phyloP scores from a whole-genome alignment of 2,113 vertebrate species.

The Catharus fuscescens region DNA sequence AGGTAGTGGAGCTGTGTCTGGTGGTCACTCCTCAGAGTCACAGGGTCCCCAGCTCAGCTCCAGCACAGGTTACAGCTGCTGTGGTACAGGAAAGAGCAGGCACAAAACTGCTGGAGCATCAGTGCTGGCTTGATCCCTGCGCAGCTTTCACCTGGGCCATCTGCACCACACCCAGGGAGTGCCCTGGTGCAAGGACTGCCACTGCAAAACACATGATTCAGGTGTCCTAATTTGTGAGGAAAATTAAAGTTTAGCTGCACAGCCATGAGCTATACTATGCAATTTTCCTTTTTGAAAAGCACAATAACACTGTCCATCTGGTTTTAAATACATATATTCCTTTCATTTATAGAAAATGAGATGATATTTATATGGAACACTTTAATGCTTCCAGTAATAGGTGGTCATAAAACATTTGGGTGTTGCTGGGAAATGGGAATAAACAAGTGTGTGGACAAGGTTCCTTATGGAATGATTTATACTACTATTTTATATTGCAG shows the following conservation, averaged over 20 bases:
- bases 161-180: background rate
- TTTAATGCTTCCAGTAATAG: background rate
- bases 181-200: background rate
- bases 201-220: background rate
- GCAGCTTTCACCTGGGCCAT: background rate
- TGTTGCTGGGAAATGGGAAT: slow-evolving; percentile 16
- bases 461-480: slow-evolving; percentile 3
- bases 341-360: background rate
- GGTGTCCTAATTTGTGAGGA: background rate
- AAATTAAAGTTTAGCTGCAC: background rate
- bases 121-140: background rate
- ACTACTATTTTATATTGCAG: background rate
- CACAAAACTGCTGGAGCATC: background rate
- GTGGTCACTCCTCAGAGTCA: background rate
- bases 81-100: background rate
- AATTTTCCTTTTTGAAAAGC: background rate
- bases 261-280: background rate
- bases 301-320: background rate
- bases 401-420: background rate
- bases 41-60: background rate
- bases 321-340: background rate
- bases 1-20: background rate
- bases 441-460: background rate
- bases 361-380: background rate
- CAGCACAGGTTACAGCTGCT: background rate